Evolutionary conservation across 2,888 invertebrate species (phyloP), one percentile per base, ranked within the genome.

Genomic region (Crematogaster levior): DNA sequence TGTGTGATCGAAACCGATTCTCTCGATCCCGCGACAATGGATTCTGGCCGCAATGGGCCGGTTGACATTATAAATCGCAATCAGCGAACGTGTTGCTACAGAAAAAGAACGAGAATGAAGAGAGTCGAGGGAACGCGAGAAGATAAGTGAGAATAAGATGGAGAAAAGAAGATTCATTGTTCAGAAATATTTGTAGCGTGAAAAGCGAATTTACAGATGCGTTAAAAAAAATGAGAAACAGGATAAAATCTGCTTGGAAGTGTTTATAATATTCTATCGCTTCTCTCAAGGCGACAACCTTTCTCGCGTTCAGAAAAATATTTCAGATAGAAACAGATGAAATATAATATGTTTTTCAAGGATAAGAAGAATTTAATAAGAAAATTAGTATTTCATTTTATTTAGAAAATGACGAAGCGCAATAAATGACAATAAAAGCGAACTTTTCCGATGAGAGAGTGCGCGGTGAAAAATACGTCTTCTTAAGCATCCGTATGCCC

Each of bases 31-130:
- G 66, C 82, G 89, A 88, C 89, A 88, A 88, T 89, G 86, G 88
- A 56, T 60, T 53, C 37, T 58, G 83, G 68, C 82, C 74, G 84
- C 46, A 61, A 51, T 74, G 66, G 51, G 37, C 63, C 83, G 85
- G 89, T 87, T 88, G 86, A 88, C 88, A 91, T 90, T 92, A 91
- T 92, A 92, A 91, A 92, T 92, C 91, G 92, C 92, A 92, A 92
- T 92, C 92, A 91, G 86, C 84, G 86, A 81, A 84, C 82, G 61
- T 58, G 84, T 82, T 86, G 86, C 84, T 77, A 72, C n/a, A 74
- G 58, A 75, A 63, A 63, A 72, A 58, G 60, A 84, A 61, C n/a
- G 61, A 65, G 58, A 65, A 18, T 27, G 63, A 21, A 10, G 51
- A 77, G 81, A 68, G 81, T 80, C 51, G 48, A 72, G 63, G 27